Conservation (phyloP, 2,113 vertebrate genomes). For the Lepus americanus region DNA sequence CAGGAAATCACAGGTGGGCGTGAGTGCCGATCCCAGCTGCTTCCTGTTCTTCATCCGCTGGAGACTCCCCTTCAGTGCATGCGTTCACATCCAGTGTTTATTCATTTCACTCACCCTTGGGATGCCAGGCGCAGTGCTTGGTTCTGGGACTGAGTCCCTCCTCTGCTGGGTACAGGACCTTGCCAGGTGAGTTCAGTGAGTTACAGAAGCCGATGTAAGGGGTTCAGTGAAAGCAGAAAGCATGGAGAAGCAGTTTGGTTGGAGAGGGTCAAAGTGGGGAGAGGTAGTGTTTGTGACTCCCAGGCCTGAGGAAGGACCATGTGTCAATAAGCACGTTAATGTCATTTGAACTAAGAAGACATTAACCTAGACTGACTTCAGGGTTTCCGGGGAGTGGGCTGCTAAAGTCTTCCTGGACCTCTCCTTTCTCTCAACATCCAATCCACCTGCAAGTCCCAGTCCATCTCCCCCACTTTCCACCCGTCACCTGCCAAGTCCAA, state of each 20-base stretch:
- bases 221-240: not conserved
- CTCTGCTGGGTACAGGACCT: not conserved
- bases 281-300: not conserved
- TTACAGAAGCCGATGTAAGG: not conserved
- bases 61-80: not conserved
- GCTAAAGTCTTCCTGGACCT: rapidly evolving
- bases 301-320: not conserved
- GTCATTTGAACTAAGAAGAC: not conserved
- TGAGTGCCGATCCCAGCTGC: not conserved
- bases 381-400: not conserved
- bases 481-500: not conserved
- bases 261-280: not conserved
- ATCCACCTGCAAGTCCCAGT: not conserved
- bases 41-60: conserved; percentile 37
- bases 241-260: not conserved
- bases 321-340: not conserved
- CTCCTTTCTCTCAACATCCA: not conserved
- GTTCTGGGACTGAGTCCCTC: not conserved
- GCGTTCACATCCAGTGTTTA: not conserved
- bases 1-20: conserved; percentile 31
- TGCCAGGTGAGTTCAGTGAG: not conserved
- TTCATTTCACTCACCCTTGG: not conserved
- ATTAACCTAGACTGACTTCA: not conserved
- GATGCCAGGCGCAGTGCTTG: not conserved
- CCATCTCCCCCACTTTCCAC: not conserved